Conservation (phyloP, 2,888 invertebrate species). For the Esperia sulphurella region DNA sequence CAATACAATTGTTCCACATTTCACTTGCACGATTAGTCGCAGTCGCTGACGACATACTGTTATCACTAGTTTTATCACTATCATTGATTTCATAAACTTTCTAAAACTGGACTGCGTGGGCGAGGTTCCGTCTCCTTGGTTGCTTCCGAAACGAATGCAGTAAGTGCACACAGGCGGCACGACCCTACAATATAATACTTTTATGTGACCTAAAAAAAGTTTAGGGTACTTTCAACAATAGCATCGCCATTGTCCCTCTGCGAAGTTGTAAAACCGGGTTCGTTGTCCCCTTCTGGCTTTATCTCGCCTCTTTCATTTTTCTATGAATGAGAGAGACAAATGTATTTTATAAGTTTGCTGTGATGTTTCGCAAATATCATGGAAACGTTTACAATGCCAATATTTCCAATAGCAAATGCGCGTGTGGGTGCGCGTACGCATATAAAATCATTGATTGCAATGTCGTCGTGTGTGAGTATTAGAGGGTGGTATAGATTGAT, state of each 20-base stretch:
- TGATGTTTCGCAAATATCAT: slow-evolving; percentile 69
- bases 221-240: slow-evolving; percentile 77
- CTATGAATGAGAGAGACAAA: slow-evolving; percentile 44
- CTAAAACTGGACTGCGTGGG: slow-evolving; percentile 57
- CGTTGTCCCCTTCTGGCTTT: slow-evolving; percentile 43
- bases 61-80: slow-evolving; percentile 28
- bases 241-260: slow-evolving; percentile 72
- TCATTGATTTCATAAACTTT: slow-evolving; percentile 35
- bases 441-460: slow-evolving; percentile 55
- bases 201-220: slow-evolving; percentile 78
- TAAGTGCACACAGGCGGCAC: slow-evolving; percentile 64
- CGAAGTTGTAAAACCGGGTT: slow-evolving; percentile 62
- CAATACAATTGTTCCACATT: slow-evolving; percentile 62
- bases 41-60: slow-evolving; percentile 54
- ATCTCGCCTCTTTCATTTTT: slow-evolving; percentile 18
- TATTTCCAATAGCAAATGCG: slow-evolving; percentile 57
- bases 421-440: slow-evolving; percentile 39
- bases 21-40: slow-evolving; percentile 61
- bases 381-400: slow-evolving; percentile 76
- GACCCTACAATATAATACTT: slow-evolving; percentile 77
- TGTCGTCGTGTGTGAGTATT: slow-evolving; percentile 50
- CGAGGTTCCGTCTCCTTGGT: slow-evolving; percentile 57
- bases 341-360: slow-evolving; percentile 40
- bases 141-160: slow-evolving; percentile 73
- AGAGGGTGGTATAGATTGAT: slow-evolving; percentile 77